phyloP scores from a whole-genome alignment of 2,888 invertebrate genomes.

The Eledona agricola region DNA sequence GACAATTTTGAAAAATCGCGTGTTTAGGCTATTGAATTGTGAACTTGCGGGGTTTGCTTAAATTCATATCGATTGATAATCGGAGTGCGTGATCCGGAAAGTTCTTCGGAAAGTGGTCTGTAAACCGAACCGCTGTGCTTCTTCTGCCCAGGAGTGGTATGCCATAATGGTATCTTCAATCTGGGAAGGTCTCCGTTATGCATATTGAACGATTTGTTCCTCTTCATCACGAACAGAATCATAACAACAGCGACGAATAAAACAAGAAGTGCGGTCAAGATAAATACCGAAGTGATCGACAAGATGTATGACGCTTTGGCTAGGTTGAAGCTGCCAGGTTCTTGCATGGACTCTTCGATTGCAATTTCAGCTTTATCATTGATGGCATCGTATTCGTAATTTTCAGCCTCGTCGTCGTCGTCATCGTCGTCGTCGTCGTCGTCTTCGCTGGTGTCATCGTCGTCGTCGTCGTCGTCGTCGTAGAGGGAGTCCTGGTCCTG shows the following conservation, averaged over 20 bases:
- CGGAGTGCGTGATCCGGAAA: slow-evolving; percentile 74
- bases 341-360: slow-evolving; percentile 30
- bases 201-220: slow-evolving; percentile 52
- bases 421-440: slow-evolving; percentile 52
- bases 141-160: slow-evolving; percentile 63
- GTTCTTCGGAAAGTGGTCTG: slow-evolving; percentile 80
- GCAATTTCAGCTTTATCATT: slow-evolving; percentile 20
- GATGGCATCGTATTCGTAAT: slow-evolving; percentile 37
- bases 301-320: slow-evolving; percentile 51
- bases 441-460: slow-evolving; percentile 34
- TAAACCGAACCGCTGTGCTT: slow-evolving; percentile 80
- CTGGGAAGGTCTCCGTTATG: slow-evolving; percentile 56
- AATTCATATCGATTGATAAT: slow-evolving; percentile 69
- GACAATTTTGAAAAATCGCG: no score
- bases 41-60: slow-evolving; percentile 49
- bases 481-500: slow-evolving; percentile 11
- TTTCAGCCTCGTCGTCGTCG: slow-evolving; percentile 61
- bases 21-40: slow-evolving; percentile 39
- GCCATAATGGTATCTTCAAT: slow-evolving; percentile 58
- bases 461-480: slow-evolving; percentile 49
- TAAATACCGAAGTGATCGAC: slow-evolving; percentile 65
- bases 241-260: slow-evolving; percentile 63
- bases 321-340: slow-evolving; percentile 44
- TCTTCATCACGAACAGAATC: slow-evolving; percentile 55
- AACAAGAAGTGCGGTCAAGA: slow-evolving; percentile 66